Evolutionary conservation across 2,797 vertebrate genomes (phyloP), one percentile per base, ranked within the genome.

Genomic region (Vipera ursinii): DNA sequence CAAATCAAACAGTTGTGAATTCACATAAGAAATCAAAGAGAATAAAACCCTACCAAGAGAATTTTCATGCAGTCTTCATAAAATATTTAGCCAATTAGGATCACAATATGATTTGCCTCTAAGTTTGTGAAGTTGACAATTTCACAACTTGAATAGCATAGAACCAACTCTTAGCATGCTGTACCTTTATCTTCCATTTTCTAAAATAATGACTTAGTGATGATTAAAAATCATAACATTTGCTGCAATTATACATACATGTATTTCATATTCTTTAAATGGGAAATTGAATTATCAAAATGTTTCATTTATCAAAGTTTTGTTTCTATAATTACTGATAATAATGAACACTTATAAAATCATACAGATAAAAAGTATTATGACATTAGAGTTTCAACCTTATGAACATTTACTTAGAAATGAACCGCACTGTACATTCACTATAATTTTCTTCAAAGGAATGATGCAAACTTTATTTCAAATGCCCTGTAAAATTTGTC

Each of bases 151-250:
- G 86, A 51, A 28, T 59, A 48, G 38, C 10, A 57, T 51, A 63
- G 26, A 73, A 24, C n/a, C 57, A 51, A 44, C 0, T 6, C 53
- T 9, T 53, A 6, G 1, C 55, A 12, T 2, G 0, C 28, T 88
- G 28, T 4, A 55, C 91, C 93, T 94, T n/a, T 6, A 56, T 88
- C 59, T 17, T 44, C 92, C 26, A 87, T 20, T 15, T 0, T 28
- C 55, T 48, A 65, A 4, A 78, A 60, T 90, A 91, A 95, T 3
- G 0, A 61, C 78, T 94, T 91, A 86, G 26, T 89, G 53, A 93
- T 78, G 8, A 89, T 88, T 6, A 86, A 93, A 92, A 95, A 73
- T 20, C 63, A 15, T 17, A 56, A 44, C 3, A n/a, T 78, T 92
- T 78, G 17, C 56, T 59, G 20, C 44, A 82, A 12, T 82, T 48